phyloP scores from a whole-genome alignment of 2,113 vertebrate genomes.

The Coturnix japonica region DNA sequence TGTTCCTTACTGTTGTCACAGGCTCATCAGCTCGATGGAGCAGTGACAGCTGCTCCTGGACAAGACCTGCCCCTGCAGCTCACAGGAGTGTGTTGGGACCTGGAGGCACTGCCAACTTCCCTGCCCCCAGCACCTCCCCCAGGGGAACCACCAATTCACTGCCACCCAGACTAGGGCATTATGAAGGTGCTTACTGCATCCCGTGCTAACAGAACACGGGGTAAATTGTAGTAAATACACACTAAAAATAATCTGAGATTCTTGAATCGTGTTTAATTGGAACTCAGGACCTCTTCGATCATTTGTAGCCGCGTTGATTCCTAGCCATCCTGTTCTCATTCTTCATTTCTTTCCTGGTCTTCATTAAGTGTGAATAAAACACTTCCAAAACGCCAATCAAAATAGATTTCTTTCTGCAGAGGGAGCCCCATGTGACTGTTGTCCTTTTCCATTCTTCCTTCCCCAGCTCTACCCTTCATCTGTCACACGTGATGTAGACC shows the following conservation, averaged over 20 bases:
- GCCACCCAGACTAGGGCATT: background rate
- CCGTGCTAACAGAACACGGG: background rate
- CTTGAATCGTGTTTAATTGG: background rate
- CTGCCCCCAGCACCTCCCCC: constrained; percentile 38
- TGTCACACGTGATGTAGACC: constrained; percentile 5
- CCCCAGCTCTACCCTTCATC: background rate
- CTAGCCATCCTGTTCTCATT: background rate
- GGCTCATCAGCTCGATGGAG: constrained; percentile 12
- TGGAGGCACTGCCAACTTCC: constrained; percentile 21
- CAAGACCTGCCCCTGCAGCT: constrained; percentile 20
- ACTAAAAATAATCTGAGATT: background rate
- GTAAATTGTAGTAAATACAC: background rate
- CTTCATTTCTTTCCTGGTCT: background rate
- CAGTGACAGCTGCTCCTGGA: constrained; percentile 38
- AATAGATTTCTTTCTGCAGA: background rate
- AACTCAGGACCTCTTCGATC: background rate
- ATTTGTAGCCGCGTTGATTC: background rate
- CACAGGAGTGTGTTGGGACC: background rate
- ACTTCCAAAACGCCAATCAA: constrained; percentile 15
- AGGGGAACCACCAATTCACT: background rate
- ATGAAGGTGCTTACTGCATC: background rate
- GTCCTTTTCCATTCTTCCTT: constrained; percentile 17
- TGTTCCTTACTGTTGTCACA: background rate
- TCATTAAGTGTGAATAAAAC: background rate
- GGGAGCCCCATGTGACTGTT: background rate